Evolutionary conservation across 2,888 invertebrate species (phyloP), one percentile per base, ranked within the genome.

Genomic region (Ceriagrion tenellum): DNA sequence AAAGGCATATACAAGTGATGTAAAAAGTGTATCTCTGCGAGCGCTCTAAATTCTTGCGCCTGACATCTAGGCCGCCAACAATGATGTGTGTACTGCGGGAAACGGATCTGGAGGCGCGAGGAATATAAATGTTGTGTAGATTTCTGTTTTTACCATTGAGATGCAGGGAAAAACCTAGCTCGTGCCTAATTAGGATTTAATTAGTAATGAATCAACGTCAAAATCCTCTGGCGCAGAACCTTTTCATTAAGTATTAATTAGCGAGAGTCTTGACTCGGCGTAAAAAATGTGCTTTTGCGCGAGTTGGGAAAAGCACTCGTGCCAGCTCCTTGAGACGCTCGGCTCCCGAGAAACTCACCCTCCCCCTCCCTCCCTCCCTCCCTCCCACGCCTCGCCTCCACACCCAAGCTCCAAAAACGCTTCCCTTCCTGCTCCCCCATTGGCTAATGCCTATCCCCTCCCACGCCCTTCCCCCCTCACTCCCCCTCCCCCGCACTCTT

Each of bases 171-270:
- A 81, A 81, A 81, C 12, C 35, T 35, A 81, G 35, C 81, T 30
- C 81, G 13, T 35, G 81, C 81, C 81, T 81, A 81, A 81, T 81
- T 81, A 69, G 69, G 69, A 81, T 81, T 81, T 81, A 81, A 81
- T 81, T 81, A 81, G 81, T 81, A 81, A 81, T 81, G 81, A 81
- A 81, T 81, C 81, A 81, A 35, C 81, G 81, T 81, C 81, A 35
- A 81, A 10, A 35, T 81, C 81, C 35, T 81, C 81, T 35, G 81
- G 30, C 0, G 81, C 16, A 81, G 81, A 81, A 81, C 81, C 81
- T 81, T 81, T 81, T 81, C 81, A 81, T 81, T 81, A 81, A 81
- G 81, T 81, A 81, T 81, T 81, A 81, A 81, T 81, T 81, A 81
- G 81, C 81, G 81, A 81, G 81, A 81, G 81, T 81, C 81, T 81